Percentiles rank a stretch among this genome's conserved stretches.
Evolutionary conservation across 2,888 invertebrate species (phyloP).

Genomic region (Calliopum simillimum): DNA sequence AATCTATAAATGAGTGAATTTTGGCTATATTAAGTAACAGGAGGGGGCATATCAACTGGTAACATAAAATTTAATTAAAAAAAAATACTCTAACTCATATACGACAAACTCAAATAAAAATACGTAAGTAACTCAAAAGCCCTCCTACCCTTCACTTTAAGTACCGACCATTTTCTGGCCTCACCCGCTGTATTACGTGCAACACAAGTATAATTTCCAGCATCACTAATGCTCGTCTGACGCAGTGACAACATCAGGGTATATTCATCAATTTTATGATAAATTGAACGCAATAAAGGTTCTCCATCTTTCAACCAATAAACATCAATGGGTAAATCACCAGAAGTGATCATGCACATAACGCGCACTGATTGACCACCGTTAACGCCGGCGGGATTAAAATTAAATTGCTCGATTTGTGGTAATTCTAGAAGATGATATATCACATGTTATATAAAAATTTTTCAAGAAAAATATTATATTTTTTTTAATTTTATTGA

Average conservation of each 20-base stretch:
- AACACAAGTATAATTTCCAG: slow-evolving; percentile 73
- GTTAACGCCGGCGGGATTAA: slow-evolving; percentile 69
- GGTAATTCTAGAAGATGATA: slow-evolving; percentile 64
- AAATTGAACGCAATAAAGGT: slow-evolving; percentile 61
- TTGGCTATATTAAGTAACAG: too few species aligned
- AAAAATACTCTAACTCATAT: neutral
- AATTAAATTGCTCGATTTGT: slow-evolving; percentile 70
- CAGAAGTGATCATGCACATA: slow-evolving; percentile 78
- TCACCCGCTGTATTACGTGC: slow-evolving; percentile 72
- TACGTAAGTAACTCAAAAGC: neutral
- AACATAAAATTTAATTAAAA: too few species aligned
- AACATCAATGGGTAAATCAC: slow-evolving; percentile 83
- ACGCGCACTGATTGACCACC: slow-evolving; percentile 70
- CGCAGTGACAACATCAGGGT: slow-evolving; percentile 68
- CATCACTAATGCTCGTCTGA: slow-evolving; percentile 66
- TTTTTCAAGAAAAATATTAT: too few species aligned
- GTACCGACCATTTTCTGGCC: slow-evolving; percentile 69
- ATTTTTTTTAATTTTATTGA: too few species aligned
- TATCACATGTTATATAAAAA: too few species aligned
- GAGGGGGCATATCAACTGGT: too few species aligned
- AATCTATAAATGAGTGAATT: too few species aligned
- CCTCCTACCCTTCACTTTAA: slow-evolving; percentile 72
- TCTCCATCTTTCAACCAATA: slow-evolving; percentile 72
- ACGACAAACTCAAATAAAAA: neutral
- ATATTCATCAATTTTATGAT: slow-evolving; percentile 68